Evolutionary conservation across 2,888 invertebrate species (phyloP).

Genomic region (Agrotis exclamationis): DNA sequence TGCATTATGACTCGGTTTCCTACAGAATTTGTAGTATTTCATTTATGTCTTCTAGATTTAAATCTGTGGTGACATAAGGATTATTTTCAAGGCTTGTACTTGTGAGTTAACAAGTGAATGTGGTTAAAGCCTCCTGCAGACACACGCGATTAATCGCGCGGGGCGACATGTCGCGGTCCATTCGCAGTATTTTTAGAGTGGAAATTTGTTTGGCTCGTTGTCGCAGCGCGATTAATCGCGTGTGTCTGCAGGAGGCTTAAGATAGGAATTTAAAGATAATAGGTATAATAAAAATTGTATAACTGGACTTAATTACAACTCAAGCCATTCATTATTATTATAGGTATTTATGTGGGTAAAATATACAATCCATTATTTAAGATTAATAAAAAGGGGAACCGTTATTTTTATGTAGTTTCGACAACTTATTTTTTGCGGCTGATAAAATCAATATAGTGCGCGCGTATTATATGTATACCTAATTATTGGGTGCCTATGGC

Average conservation of each 20-base stretch:
- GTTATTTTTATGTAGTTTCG: not conserved
- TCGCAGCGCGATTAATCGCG: too few species aligned
- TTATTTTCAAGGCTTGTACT: slow-evolving; percentile 29
- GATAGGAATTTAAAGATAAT: slow-evolving; percentile 20
- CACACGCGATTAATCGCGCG: too few species aligned
- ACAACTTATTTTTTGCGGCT: not conserved
- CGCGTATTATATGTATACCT: not conserved
- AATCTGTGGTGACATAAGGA: not conserved
- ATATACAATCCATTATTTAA: not conserved
- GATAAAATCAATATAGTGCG: not conserved
- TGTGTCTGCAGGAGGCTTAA: too few species aligned
- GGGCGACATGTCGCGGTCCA: too few species aligned
- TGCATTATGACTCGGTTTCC: not conserved
- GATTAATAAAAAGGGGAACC: not conserved
- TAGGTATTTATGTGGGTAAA: not conserved
- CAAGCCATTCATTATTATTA: not conserved
- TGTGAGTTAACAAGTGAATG: slow-evolving; percentile 22
- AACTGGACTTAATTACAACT: not conserved
- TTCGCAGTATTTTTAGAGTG: too few species aligned
- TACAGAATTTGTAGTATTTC: not conserved
- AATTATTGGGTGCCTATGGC: too few species aligned
- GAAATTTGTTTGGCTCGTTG: too few species aligned
- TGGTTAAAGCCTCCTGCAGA: too few species aligned
- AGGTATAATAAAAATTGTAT: slow-evolving; percentile 16
- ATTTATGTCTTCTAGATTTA: not conserved